phyloP scores from a whole-genome alignment of 2,797 vertebrate species.

The Orestias chungarensis region DNA sequence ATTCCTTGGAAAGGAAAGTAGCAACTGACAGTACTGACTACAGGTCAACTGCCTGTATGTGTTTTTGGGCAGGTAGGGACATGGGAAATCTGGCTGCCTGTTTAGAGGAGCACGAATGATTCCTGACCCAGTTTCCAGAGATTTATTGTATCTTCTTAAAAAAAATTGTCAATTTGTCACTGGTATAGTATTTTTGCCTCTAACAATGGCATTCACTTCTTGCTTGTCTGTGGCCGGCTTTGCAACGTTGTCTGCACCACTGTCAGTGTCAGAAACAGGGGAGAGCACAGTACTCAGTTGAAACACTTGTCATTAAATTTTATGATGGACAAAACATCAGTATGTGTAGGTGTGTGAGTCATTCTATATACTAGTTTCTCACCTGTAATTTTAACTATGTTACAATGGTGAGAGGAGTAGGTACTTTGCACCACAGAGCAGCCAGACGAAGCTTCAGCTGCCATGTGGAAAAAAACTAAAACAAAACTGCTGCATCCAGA shows the following conservation, averaged over 20 bases:
- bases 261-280: neutral
- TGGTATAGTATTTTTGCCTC: neutral
- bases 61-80: neutral
- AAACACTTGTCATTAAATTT: neutral
- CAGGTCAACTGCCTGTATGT: neutral
- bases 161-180: neutral
- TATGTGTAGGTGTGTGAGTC: neutral
- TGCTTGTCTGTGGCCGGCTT: neutral
- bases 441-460: neutral
- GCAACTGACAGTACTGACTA: neutral
- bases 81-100: neutral
- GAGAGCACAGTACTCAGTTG: neutral
- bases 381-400: neutral
- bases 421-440: neutral
- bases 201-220: neutral
- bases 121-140: neutral
- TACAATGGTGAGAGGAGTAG: neutral
- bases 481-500: neutral
- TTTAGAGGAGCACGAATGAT: neutral
- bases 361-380: neutral
- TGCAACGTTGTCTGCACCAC: neutral
- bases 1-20: neutral
- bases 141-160: neutral
- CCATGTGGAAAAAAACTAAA: neutral
- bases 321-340: neutral